phyloP scores from a whole-genome alignment of 2,888 invertebrate species.

The Globia sparganii region DNA sequence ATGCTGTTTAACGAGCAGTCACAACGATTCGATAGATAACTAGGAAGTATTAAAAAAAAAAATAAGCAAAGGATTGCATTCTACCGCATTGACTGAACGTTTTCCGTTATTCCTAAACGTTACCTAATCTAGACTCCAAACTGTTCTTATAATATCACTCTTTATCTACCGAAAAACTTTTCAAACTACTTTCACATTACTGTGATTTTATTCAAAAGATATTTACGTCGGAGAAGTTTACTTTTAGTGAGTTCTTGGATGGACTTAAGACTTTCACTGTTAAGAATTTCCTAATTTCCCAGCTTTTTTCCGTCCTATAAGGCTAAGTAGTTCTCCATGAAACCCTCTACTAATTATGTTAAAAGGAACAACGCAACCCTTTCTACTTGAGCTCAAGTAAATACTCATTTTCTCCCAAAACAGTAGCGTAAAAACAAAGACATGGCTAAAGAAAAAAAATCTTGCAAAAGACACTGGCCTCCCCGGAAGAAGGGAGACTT shows the following conservation, averaged over 20 bases:
- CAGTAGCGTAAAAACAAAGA: slow-evolving; percentile 83
- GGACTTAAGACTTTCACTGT: not conserved
- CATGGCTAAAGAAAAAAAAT: slow-evolving; percentile 80
- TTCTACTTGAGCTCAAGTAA: slow-evolving; percentile 60
- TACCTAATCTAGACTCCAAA: not conserved
- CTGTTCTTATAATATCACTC: not conserved
- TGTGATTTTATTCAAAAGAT: slow-evolving; percentile 9
- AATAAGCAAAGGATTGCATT: not conserved
- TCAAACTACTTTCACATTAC: slow-evolving; percentile 18
- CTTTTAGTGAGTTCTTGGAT: slow-evolving; percentile 2
- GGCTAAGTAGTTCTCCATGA: slow-evolving; percentile 7
- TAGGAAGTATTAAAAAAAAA: not conserved
- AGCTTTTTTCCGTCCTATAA: slow-evolving; percentile 31
- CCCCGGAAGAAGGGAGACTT: slow-evolving; percentile 86
- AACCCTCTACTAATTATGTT: slow-evolving; percentile 59
- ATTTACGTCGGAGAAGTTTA: not conserved
- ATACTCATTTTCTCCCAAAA: slow-evolving; percentile 72
- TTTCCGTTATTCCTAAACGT: not conserved
- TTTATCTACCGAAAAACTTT: slow-evolving; percentile 1
- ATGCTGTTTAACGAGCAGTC: not conserved
- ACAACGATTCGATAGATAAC: not conserved
- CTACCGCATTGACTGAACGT: not conserved
- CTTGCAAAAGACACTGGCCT: slow-evolving; percentile 82
- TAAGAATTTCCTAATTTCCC: slow-evolving; percentile 26
- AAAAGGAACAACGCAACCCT: slow-evolving; percentile 64